Evolutionary conservation across 1,140 invertebrate genomes (phyloP), one percentile per base, ranked within the genome.

Genomic region (Sipha flava): DNA sequence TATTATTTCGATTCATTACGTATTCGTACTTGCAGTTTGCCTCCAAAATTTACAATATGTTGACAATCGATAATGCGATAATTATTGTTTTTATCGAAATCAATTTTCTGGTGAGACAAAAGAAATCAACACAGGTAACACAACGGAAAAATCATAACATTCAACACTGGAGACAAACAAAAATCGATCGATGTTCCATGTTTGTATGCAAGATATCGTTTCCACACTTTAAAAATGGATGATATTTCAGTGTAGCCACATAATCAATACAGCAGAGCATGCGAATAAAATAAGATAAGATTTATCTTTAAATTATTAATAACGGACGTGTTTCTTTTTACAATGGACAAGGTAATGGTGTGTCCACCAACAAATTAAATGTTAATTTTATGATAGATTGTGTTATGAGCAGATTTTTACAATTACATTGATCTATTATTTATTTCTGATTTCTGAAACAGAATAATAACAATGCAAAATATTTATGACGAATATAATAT

Each of bases 71-170:
- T 75, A 40, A 54, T 18, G 12, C 73, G 49, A 77, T 57, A 57
- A 40, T 57, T 57, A 57, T 59, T 34, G 34, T 26, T 37, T 77
- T 26, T 59, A 77, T 77, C 73, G 73, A 57, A 77, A 77, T 57
- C 66, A 70, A 70, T 70, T 73, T 73, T 52, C 21, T 12, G 12
- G 23, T 43, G 43, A 21, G 10, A 66, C 34, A 31, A 64, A 23
- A 14, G 31, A 37, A 21, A 64, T 31, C 5, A 21, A 21, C 62
- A 23, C 3, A n/a, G n/a, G n/a, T n/a, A n/a, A n/a, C n/a, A n/a
- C n/a, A n/a, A n/a, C 9, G n/a, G 9, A 43, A 6, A 5, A 43
- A 12, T 43, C 40, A 43, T 64, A 6, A 64, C 37, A 64, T 37
- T 12, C 18, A 64, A 37, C 34, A 64, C 18, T 10, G 43, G 14